Base-by-base conservation (phyloP, 2,113 vertebrate species). In the Syngnathoides biaculeatus region DNA sequence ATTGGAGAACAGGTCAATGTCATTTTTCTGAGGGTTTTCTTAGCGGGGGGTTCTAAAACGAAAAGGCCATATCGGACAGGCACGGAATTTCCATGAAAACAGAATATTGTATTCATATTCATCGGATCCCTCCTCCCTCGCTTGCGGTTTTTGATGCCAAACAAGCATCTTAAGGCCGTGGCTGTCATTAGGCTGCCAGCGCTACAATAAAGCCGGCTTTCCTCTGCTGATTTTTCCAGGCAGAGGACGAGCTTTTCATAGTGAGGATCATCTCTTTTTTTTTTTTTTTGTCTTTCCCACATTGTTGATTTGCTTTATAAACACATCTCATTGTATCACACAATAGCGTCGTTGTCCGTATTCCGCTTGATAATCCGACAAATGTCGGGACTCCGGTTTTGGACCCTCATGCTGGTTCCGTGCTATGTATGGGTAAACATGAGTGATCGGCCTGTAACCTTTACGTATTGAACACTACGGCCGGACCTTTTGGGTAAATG, bases 81-180 rank as follows among this genome's bases (percentile, higher is more conserved):
- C 19, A 65, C 38, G 20, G 14, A 42, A 19, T 42, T 43, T 8
- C 17, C 17, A 15, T 60, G 20, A 61, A 61, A 40, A 35, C 6
- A 40, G n/a, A 20, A 11, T 61, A 1, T 13, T 61, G 20, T 42
- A 10, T 61, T 42, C 5, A 22, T 61, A 40, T 61, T 61, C 20
- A 39, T 13, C 12, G 20, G 10, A 39, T 20, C 40, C 22, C 13
- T 24, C 38, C 63, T 45, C 64, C 39, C 47, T 14, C 74, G 71
- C 72, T 68, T 64, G 69, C 65, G 56, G 56, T 67, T 19, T 26
- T 74, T 77, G 72, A 65, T 75, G 69, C 71, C 61, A 68, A 68
- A 74, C 58, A 76, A 81, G 79, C 78, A 73, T 78, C 78, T 82
- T 80, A 81, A 62, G 63, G 71, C 70, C 39, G 57, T 20, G 38